Conservation (phyloP, 2,888 invertebrate species). For the Salticus scenicus region DNA sequence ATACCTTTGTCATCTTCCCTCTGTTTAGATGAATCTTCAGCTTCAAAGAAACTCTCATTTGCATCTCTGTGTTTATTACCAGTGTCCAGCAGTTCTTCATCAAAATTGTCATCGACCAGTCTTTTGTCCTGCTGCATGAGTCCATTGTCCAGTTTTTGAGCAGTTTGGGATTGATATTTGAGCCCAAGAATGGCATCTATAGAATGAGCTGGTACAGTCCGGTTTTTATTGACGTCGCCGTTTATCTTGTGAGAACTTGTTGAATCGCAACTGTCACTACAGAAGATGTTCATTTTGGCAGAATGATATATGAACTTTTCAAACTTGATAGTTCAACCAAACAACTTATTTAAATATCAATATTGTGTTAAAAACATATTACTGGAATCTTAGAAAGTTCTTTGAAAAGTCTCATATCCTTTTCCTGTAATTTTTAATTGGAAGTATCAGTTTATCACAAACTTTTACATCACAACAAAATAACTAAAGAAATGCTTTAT, state of each 20-base stretch:
- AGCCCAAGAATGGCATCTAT: slow-evolving; percentile 66
- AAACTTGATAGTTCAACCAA: too few species aligned
- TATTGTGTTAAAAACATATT: too few species aligned
- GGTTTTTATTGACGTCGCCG: slow-evolving; percentile 2
- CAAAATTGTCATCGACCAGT: slow-evolving; percentile 11
- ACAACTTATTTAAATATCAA: too few species aligned
- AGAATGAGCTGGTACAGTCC: slow-evolving; percentile 49
- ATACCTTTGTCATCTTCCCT: slow-evolving; percentile 44
- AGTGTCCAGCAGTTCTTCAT: not conserved
- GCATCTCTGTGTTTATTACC: not conserved
- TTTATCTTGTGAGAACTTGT: slow-evolving; percentile 33
- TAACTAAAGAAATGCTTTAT: too few species aligned
- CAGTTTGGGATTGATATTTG: slow-evolving; percentile 30
- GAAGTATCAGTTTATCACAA: too few species aligned
- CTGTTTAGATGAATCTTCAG: slow-evolving; percentile 1
- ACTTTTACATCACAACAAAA: too few species aligned
- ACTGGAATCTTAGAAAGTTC: too few species aligned
- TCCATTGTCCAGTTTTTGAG: not conserved
- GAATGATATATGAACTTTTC: too few species aligned
- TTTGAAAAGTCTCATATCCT: too few species aligned
- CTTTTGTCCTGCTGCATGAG: slow-evolving; percentile 7
- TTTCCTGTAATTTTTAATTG: too few species aligned
- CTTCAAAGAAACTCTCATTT: slow-evolving; percentile 2
- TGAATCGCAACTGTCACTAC: slow-evolving; percentile 53
- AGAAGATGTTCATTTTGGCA: slow-evolving; percentile 31